Conservation (phyloP, 1,140 invertebrate species). For the Pogonomyrmex barbatus region DNA sequence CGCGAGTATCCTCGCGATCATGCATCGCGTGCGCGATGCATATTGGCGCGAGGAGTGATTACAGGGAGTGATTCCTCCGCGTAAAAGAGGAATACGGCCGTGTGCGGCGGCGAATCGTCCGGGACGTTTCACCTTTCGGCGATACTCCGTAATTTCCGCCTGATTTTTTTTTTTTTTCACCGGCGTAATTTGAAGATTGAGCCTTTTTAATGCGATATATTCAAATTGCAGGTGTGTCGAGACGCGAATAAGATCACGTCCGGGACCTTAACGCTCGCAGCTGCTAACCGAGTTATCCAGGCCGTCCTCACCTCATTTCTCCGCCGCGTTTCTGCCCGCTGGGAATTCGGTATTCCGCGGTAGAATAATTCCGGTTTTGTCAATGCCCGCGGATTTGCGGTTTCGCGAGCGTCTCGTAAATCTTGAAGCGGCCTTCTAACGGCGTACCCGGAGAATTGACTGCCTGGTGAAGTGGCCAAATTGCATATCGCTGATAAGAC, state of each 20-base stretch:
- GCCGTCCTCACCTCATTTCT: conserved; percentile 55
- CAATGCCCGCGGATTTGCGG: conserved; percentile 38
- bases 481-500: conserved; percentile 21
- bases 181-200: not conserved
- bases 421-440: not conserved
- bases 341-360: not conserved
- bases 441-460: not conserved
- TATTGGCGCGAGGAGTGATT: conserved; percentile 35
- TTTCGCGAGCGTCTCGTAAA: conserved; percentile 47
- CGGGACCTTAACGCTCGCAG: conserved; percentile 32
- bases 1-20: conserved; percentile 62
- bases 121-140: not conserved
- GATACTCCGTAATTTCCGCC: not conserved
- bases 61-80: not conserved
- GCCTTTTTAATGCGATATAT: not conserved
- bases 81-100: not conserved
- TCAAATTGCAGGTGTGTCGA: conserved; percentile 7
- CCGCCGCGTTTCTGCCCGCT: conserved; percentile 1
- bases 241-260: conserved; percentile 30
- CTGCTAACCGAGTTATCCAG: conserved; percentile 39
- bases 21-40: conserved; percentile 56
- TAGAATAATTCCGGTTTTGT: conserved; percentile 43
- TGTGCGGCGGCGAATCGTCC: not conserved
- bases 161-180: not conserved
- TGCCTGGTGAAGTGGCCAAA: conserved; percentile 5